These are phyloP conservation scores for Phycodurus eques DNA, from an alignment of 2,113 vertebrate genomes.

Conservation along the genomic window DNA sequence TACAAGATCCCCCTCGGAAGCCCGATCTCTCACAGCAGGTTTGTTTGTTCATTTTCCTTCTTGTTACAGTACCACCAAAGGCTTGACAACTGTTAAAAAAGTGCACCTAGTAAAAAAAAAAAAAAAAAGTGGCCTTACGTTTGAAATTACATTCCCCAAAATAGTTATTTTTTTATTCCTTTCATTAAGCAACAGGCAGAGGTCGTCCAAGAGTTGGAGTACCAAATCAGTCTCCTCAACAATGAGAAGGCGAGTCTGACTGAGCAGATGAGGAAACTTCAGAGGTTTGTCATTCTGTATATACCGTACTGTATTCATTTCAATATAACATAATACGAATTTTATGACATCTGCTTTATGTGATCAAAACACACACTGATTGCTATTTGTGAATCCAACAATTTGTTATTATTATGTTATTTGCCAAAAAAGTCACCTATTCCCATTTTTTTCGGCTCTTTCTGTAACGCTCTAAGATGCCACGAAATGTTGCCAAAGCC, in stretches of 20 bases:
- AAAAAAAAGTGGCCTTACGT: neutral
- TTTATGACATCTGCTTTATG: neutral
- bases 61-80: too few species aligned
- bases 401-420: too few species aligned
- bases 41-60: neutral
- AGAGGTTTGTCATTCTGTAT: constrained; percentile 76
- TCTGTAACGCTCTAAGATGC: too few species aligned
- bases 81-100: neutral
- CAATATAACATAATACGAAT: neutral
- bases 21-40: constrained; percentile 65
- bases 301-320: neutral
- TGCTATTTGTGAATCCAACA: neutral
- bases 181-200: constrained; percentile 79
- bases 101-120: neutral
- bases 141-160: neutral
- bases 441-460: too few species aligned
- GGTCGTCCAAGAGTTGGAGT: constrained; percentile 91
- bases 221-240: constrained; percentile 90
- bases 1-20: constrained; percentile 56
- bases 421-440: too few species aligned
- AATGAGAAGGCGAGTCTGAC: constrained; percentile 89
- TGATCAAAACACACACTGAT: neutral
- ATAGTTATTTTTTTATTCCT: neutral
- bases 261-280: constrained; percentile 90
- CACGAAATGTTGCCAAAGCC: too few species aligned